phyloP scores from a whole-genome alignment of 2,113 vertebrate species.

The Rhineura floridana region DNA sequence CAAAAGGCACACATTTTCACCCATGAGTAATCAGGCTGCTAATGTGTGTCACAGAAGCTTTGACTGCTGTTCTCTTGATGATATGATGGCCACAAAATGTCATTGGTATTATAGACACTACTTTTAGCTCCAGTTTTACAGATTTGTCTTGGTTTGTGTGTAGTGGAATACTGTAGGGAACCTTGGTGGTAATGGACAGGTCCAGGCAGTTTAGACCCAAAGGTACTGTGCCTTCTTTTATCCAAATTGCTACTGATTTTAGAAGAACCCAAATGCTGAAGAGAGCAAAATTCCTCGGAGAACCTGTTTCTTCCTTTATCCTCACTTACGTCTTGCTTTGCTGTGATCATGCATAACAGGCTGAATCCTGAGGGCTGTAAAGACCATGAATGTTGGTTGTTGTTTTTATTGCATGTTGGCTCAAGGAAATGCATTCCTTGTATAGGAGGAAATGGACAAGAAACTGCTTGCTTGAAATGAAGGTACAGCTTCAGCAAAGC shows the following conservation, averaged over 20 bases:
- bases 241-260: not conserved
- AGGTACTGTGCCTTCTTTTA: not conserved
- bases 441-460: slow-evolving; percentile 7
- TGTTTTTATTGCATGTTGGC: not conserved
- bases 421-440: slow-evolving; percentile 13
- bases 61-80: not conserved
- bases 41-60: not conserved
- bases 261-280: not conserved
- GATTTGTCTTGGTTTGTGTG: slow-evolving; percentile 23
- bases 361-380: not conserved
- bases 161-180: not conserved
- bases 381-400: not conserved
- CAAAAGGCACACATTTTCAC: not conserved
- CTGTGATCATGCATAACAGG: not conserved
- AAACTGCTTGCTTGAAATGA: slow-evolving; percentile 7
- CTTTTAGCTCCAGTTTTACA: not conserved
- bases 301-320: not conserved
- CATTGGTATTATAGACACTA: not conserved
- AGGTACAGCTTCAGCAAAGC: not conserved
- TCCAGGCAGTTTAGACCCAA: not conserved
- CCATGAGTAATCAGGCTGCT: slow-evolving; percentile 3
- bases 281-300: not conserved
- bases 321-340: not conserved
- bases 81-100: not conserved
- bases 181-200: not conserved